A percentile compares a stretch with the other conserved stretches of the same genome.
phyloP scores from a whole-genome alignment of 1,140 invertebrate genomes.

The Saccostrea echinata region DNA sequence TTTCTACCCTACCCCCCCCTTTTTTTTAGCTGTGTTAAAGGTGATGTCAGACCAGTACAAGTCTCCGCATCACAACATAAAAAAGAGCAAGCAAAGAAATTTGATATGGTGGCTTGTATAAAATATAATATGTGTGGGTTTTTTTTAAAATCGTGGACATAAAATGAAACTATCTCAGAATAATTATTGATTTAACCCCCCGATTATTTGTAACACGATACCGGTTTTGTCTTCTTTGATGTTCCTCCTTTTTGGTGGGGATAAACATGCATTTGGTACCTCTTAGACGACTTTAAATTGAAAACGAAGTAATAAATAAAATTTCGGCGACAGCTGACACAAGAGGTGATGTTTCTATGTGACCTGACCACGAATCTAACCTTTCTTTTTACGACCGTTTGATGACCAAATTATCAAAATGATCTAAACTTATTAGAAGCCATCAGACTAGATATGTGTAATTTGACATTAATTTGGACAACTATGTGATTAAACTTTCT shows the following conservation, averaged over 20 bases:
- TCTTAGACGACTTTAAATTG: neutral
- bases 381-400: neutral
- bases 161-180: no score
- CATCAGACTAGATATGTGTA: slow-evolving; percentile 6
- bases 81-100: no score
- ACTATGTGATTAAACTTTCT: neutral
- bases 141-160: no score
- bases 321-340: neutral
- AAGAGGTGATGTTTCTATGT: neutral
- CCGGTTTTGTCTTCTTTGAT: neutral
- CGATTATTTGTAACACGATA: neutral
- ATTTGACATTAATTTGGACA: slow-evolving; percentile 5
- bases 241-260: neutral
- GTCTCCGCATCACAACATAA: no score
- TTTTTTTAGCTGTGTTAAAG: no score
- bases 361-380: neutral
- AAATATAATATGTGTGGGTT: no score
- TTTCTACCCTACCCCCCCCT: no score
- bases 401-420: slow-evolving; percentile 25
- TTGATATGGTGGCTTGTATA: no score
- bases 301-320: neutral
- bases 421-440: slow-evolving; percentile 32
- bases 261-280: neutral
- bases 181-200: no score
- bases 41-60: no score